These are phyloP conservation scores for Polydrusus tereticollis DNA, from an alignment of 2,888 invertebrate species.

Conservation along the genomic window DNA sequence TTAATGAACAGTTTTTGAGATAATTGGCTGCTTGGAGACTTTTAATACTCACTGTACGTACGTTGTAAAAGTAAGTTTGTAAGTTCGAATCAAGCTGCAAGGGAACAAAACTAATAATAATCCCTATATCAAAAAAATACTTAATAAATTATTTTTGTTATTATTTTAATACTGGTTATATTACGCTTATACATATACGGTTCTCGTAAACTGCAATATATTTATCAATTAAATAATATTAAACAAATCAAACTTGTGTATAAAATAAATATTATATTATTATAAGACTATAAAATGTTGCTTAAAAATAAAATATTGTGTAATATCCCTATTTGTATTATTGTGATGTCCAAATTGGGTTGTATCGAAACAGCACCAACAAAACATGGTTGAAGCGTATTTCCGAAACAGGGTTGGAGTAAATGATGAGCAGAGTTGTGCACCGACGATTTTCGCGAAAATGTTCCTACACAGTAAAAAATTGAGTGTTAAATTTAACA, in stretches of 20 bases:
- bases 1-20: too few relatives aligned
- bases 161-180: conserved; percentile 1
- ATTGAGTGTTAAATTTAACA: too few relatives aligned
- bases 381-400: too few relatives aligned
- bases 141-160: conserved; percentile 7
- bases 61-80: background rate
- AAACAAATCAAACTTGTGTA: background rate
- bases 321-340: background rate
- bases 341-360: background rate
- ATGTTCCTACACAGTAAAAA: too few relatives aligned
- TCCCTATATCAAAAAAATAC: background rate
- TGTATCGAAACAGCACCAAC: too few relatives aligned
- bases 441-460: too few relatives aligned
- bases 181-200: background rate
- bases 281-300: conserved; percentile 23
- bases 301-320: conserved; percentile 28
- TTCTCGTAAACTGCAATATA: conserved; percentile 3
- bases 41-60: too few relatives aligned
- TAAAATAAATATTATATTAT: conserved; percentile 12
- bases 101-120: conserved; percentile 16
- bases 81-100: background rate
- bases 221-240: conserved; percentile 6
- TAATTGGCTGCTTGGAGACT: too few relatives aligned
- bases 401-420: too few relatives aligned
- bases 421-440: too few relatives aligned